Conservation (phyloP, 30 jellyfish, hydroid and myxozoan species). For the Aurelia aurita complex sp. Pacific region DNA sequence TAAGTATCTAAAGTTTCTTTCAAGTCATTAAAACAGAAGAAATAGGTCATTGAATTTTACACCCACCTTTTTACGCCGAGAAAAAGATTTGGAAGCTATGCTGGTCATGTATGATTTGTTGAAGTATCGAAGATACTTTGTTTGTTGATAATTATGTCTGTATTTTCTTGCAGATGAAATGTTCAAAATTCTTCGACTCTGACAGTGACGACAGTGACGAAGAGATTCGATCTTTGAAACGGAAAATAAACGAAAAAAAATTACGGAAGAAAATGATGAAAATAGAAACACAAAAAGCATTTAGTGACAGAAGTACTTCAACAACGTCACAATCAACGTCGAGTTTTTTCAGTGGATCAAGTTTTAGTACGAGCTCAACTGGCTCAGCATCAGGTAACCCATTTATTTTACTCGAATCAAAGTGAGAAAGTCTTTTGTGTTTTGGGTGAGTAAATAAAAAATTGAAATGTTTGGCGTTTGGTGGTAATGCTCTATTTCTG, state of each 20-base stretch:
- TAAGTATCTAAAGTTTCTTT: no score
- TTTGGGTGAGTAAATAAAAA: no score
- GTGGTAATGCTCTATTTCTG: no score
- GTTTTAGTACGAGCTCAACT: constrained; percentile 67
- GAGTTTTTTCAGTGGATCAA: constrained; percentile 73
- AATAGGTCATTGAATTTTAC: no score
- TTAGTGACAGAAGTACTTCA: constrained; percentile 61
- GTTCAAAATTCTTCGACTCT: constrained; percentile 57
- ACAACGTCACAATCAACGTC: constrained; percentile 54
- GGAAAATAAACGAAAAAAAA: constrained; percentile 63
- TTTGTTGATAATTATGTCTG: neutral
- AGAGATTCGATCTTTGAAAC: constrained; percentile 60
- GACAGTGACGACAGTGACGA: constrained; percentile 75
- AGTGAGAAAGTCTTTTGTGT: no score
- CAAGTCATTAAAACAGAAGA: no score
- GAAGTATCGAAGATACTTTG: neutral
- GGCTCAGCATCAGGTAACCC: constrained; percentile 81
- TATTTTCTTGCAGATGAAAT: constrained; percentile 49
- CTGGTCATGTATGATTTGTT: no score
- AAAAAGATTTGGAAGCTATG: no score
- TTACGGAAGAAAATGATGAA: constrained; percentile 29
- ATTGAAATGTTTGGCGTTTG: no score
- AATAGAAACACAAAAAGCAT: constrained; percentile 32
- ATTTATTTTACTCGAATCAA: no score
- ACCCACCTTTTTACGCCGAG: no score